A percentile compares a stretch with the other conserved stretches of the same genome.
phyloP scores from a whole-genome alignment of 2,888 invertebrate species.

The Perdita meconis region DNA sequence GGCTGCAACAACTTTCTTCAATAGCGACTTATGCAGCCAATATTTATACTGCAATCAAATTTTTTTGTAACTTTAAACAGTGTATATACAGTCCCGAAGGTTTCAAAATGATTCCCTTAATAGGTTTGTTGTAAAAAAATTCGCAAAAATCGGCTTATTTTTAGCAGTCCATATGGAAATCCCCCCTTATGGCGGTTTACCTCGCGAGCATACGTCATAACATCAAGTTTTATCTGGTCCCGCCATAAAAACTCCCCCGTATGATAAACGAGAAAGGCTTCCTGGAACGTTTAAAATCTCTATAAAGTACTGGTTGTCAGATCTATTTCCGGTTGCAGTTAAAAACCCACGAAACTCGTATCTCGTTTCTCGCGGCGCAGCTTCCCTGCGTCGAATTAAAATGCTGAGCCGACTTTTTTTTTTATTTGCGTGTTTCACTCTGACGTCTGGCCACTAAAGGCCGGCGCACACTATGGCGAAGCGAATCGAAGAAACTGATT shows the following conservation, averaged over 20 bases:
- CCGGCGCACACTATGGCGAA: too few relatives aligned
- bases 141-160: too few relatives aligned
- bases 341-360: conserved; percentile 1
- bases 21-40: too few relatives aligned
- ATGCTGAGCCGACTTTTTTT: too few relatives aligned
- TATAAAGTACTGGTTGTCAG: conserved; percentile 15
- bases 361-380: neutral
- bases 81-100: too few relatives aligned
- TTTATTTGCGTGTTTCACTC: neutral
- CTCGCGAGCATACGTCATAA: neutral
- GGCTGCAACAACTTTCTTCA: too few relatives aligned
- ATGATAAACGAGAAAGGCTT: conserved; percentile 25
- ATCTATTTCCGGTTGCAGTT: conserved; percentile 37
- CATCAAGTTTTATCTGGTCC: conserved; percentile 12
- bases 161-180: neutral
- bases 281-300: conserved; percentile 16
- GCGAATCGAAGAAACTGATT: too few relatives aligned
- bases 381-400: conserved; percentile 6
- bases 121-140: too few relatives aligned
- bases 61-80: too few relatives aligned
- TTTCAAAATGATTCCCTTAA: too few relatives aligned
- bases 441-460: too few relatives aligned
- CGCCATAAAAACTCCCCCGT: conserved; percentile 13
- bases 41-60: too few relatives aligned
- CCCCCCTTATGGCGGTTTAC: neutral